Evolutionary conservation across 2,113 vertebrate genomes (phyloP), one percentile per base, ranked within the genome.

Genomic region (Clarias magur): DNA sequence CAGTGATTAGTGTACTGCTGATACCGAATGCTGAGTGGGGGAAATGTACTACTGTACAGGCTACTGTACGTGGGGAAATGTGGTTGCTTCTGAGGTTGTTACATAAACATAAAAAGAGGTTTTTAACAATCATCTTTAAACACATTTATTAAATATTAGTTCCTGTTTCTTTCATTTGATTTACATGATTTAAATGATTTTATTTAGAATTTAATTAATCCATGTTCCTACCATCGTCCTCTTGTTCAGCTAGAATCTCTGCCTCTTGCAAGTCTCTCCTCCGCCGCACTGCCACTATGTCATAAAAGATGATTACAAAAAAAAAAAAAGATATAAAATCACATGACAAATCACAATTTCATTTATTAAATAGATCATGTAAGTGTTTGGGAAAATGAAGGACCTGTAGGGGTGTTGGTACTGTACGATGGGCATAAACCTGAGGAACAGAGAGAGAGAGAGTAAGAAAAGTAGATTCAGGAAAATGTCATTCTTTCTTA

Each of bases 381-480:
- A 15, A 96, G 54, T 25, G 85, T 25, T 4, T 88, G 87, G 0
- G 89, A 89, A 72, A 57, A 76, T 15, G 13, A 62, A 81, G n/a
- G 76, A 9, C 91, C 91, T 1, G 34, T n/a, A 48, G 48, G 0
- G 86, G 91, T 93, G 6, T 1, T 88, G 16, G 93, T 83, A 9
- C 87, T 89, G 65, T 83, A 72, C 17, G 94, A 94, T 79, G 93
- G 12, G 84, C 95, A 96, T 48, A 95, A 93, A 54, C 83, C 96
- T 96, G 89, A 70, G 65, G 57, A 48, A 79, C 23, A 87, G 3
- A 78, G 75, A 78, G 72, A 79, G 76, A 68, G 11, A 68, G 30
- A 16, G 54, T 5, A 12, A 80, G 13, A 67, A 19, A 25, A 27
- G 15, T n/a, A 56, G 48, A 80, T 80, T 57, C 9, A 34, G 30